Base-by-base conservation (phyloP, 2,888 invertebrate genomes). In the Drosophila peninsularis region DNA sequence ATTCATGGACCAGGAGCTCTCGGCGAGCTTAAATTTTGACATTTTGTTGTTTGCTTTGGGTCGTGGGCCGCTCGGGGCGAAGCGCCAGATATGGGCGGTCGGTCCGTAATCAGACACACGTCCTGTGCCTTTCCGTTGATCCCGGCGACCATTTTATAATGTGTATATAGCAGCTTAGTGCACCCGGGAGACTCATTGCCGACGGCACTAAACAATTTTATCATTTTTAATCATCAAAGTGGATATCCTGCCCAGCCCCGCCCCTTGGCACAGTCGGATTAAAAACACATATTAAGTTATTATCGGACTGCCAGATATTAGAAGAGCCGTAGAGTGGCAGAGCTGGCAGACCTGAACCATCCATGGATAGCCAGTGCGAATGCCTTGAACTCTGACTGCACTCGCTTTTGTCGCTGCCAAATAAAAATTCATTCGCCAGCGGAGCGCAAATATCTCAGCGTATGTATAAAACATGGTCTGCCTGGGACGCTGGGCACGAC, bases 131-230 rank as follows among this genome's bases (percentile, higher is more conserved):
- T 78, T 69, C 37, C 60, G 69, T 69, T 82, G 89, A 90, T 90
- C 86, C 90, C 81, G 90, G 82, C 90, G 88, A 86, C 90, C 91
- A 91, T 90, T 91, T 91, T 91, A 92, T 91, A 92, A 91, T 91
- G 91, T 92, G 91, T 91, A 90, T 92, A 91, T 91, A 91, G 91
- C 91, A 90, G 90, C 90, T 91, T 91, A 91, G 88, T 85, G 80
- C 88, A 82, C 91, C 90, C 92, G 65, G 71, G 90, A 84, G 91
- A 87, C 80, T 78, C 86, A 91, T 91, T 85, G 88, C 82, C 85
- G 77, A 37, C 81, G 84, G 83, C 86, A 91, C 78, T 85, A 89
- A 89, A 88, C 90, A 91, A 88, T 91, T 92, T 91, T 91, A 91
- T 92, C 91, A 91, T 91, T 89, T 90, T 91, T 90, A 91, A 91